Evolutionary conservation across 2,888 invertebrate genomes (phyloP).

Genomic region (Hypomecis atomaria): DNA sequence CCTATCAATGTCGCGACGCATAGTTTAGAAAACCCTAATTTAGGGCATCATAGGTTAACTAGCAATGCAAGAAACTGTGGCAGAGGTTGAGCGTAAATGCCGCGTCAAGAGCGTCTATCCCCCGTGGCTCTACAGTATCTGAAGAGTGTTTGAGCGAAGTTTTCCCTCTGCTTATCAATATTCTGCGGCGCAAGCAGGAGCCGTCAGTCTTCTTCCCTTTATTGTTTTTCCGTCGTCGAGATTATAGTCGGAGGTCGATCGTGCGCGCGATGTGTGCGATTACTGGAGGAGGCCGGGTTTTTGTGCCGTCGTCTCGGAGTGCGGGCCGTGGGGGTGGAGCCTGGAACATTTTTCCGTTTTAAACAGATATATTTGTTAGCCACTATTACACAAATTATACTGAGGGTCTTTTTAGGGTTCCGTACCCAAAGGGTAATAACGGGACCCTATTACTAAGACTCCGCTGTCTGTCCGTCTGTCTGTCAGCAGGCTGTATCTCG

Average conservation of each 20-base stretch:
- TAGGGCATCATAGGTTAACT: too few species aligned
- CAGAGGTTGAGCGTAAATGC: too few species aligned
- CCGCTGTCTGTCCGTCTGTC: too few species aligned
- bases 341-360: conserved; percentile 14
- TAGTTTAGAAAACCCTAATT: too few species aligned
- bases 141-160: background rate
- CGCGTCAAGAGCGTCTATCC: too few species aligned
- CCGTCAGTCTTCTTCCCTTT: conserved; percentile 66
- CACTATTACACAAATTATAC: too few species aligned
- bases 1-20: too few species aligned
- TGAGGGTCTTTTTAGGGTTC: too few species aligned
- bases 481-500: too few species aligned
- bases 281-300: conserved; percentile 25
- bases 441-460: too few species aligned
- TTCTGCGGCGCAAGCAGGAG: conserved; percentile 40
- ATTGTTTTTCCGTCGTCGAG: conserved; percentile 62
- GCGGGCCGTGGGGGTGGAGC: conserved; percentile 3
- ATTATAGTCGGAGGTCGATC: conserved; percentile 35
- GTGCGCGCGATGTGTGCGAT: conserved; percentile 44
- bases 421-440: too few species aligned
- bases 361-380: background rate
- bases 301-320: conserved; percentile 14
- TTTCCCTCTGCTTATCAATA: conserved; percentile 36
- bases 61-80: too few species aligned
- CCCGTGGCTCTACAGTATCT: background rate